A percentile compares a stretch with the other conserved stretches of the same genome.
Conservation (phyloP, 2,113 vertebrate genomes). For the Anhinga anhinga region DNA sequence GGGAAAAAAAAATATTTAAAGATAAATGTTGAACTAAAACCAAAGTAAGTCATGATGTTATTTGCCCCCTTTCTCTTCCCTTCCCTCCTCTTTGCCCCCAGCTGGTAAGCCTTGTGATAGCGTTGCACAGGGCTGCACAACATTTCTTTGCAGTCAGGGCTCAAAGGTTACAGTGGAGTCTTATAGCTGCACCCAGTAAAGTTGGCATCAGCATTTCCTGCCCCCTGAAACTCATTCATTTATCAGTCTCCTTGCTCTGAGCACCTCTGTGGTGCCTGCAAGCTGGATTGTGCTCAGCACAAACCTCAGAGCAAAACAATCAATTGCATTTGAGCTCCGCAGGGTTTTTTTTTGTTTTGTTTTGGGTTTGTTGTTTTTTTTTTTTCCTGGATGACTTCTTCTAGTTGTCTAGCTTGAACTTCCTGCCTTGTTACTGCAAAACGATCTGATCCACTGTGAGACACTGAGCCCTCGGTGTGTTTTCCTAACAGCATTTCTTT, state of each 20-base stretch:
- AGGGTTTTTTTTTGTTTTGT: neutral
- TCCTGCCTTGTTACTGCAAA: conserved; percentile 4
- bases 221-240: neutral
- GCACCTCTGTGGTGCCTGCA: neutral
- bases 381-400: neutral
- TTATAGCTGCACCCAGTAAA: neutral
- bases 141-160: neutral
- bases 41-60: conserved; percentile 49
- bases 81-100: neutral
- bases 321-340: neutral
- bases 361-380: neutral
- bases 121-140: neutral
- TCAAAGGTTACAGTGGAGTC: conserved; percentile 30
- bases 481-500: neutral
- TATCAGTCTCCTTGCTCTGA: neutral
- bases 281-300: neutral
- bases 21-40: conserved; percentile 62
- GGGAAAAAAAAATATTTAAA: conserved; percentile 50
- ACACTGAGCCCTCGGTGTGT: neutral
- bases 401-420: neutral
- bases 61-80: conserved; percentile 23
- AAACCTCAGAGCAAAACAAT: conserved; percentile 3
- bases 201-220: neutral
- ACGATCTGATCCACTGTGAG: neutral
- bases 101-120: neutral